These are phyloP conservation scores for Pseudorhombus dupliciocellatus DNA, from an alignment of 2,113 vertebrate species.

Conservation along the genomic window DNA sequence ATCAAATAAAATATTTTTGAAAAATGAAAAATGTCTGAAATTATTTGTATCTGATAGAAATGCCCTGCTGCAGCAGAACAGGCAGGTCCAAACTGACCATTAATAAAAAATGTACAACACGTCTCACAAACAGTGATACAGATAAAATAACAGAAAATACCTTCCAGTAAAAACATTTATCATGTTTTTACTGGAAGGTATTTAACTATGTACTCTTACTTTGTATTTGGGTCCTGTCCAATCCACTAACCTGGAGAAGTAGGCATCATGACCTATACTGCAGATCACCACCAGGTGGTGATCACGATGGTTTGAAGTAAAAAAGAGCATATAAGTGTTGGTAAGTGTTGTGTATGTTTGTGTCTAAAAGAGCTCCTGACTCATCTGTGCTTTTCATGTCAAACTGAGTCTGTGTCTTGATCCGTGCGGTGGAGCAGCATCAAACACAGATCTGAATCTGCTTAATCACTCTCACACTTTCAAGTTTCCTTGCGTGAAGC, in stretches of 20 bases:
- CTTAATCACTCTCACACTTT: constrained; percentile 35
- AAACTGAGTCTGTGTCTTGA: constrained; percentile 55
- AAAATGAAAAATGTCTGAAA: constrained; percentile 70
- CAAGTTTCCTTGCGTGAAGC: constrained; percentile 34
- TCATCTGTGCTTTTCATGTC: constrained; percentile 59
- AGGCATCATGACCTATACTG: too few relatives aligned
- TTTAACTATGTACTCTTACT: too few relatives aligned
- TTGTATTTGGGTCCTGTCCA: too few relatives aligned
- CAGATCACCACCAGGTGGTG: too few relatives aligned
- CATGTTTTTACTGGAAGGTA: too few relatives aligned
- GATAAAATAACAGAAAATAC: too few relatives aligned
- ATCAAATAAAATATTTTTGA: constrained; percentile 85
- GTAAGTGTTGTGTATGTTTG: constrained; percentile 13
- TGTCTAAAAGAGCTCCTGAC: constrained; percentile 47
- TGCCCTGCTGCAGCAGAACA: too few relatives aligned
- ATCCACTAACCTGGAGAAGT: too few relatives aligned
- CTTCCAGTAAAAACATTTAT: too few relatives aligned
- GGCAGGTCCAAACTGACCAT: neutral
- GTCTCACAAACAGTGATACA: too few relatives aligned
- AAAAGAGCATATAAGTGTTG: neutral
- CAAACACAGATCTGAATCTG: constrained; percentile 70
- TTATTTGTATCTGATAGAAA: constrained; percentile 24
- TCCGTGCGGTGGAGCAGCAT: constrained; percentile 55
- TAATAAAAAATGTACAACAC: neutral
- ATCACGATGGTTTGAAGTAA: too few relatives aligned